A percentile compares a stretch with the other conserved stretches of the same genome.
phyloP scores from a whole-genome alignment of 1,140 invertebrate genomes.

The Apis dorsata region DNA sequence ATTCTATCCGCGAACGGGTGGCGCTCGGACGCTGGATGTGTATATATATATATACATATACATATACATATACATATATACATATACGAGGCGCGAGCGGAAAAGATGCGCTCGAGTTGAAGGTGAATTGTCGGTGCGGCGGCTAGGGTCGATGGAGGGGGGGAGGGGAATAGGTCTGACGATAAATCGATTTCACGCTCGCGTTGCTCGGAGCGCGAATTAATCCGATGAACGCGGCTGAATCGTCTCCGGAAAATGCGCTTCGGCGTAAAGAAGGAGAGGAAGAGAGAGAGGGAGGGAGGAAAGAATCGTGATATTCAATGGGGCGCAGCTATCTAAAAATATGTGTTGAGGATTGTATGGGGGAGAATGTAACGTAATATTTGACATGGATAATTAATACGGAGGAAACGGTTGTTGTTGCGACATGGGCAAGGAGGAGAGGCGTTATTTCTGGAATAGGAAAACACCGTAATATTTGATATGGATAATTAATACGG shows the following conservation, averaged over 20 bases:
- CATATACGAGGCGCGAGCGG: not conserved
- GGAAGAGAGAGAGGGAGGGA: not conserved
- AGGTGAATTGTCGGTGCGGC: not conserved
- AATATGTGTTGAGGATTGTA: too few species aligned
- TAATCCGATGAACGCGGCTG: constrained; percentile 57
- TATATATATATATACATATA: too few species aligned
- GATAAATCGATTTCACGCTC: constrained; percentile 59
- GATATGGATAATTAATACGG: too few species aligned
- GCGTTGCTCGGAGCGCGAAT: constrained; percentile 42
- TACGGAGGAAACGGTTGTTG: too few species aligned
- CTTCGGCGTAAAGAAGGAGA: not conserved
- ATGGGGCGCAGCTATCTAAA: constrained; percentile 40
- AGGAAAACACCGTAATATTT: too few species aligned
- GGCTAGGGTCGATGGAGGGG: not conserved
- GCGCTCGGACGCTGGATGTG: too few species aligned
- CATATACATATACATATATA: too few species aligned
- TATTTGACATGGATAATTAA: too few species aligned
- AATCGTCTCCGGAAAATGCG: constrained; percentile 40
- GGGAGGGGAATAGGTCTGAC: not conserved
- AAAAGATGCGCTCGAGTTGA: not conserved
- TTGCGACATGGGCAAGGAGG: too few species aligned
- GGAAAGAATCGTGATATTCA: constrained; percentile 39
- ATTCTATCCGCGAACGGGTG: not conserved
- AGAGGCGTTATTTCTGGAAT: too few species aligned
- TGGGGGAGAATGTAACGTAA: too few species aligned